phyloP scores from a whole-genome alignment of 2,797 vertebrate genomes.

The Sciurus vulgaris region DNA sequence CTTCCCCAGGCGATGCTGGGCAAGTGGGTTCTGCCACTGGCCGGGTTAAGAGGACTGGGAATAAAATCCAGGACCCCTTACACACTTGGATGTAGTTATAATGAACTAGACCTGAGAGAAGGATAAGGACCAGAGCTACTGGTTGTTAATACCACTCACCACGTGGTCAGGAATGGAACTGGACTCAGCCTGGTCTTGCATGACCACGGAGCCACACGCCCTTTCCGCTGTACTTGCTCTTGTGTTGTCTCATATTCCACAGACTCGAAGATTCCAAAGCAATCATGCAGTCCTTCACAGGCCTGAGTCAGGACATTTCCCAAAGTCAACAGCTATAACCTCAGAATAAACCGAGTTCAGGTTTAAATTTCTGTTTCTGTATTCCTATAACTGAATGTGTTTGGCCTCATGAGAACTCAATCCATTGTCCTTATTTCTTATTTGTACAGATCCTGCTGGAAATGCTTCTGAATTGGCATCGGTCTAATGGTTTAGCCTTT shows the following conservation, averaged over 20 bases:
- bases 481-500: not conserved
- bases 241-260: not conserved
- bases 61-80: not conserved
- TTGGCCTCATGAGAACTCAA: not conserved
- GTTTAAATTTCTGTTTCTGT: not conserved
- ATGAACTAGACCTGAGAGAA: not conserved
- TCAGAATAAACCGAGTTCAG: not conserved
- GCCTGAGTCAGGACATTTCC: not conserved
- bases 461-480: not conserved
- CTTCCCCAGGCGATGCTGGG: not conserved
- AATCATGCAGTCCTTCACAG: not conserved
- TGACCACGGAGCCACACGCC: not conserved
- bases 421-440: not conserved
- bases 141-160: not conserved
- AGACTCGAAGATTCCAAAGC: not conserved
- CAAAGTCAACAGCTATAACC: not conserved
- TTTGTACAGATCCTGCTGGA: not conserved
- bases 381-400: not conserved
- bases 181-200: not conserved
- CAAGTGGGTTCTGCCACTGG: not conserved
- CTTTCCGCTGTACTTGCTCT: not conserved
- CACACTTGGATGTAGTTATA: not conserved
- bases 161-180: not conserved
- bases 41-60: not conserved
- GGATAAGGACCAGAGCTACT: not conserved